Base-by-base conservation (phyloP, 2,888 invertebrate species). In the Lithophane leautieri region DNA sequence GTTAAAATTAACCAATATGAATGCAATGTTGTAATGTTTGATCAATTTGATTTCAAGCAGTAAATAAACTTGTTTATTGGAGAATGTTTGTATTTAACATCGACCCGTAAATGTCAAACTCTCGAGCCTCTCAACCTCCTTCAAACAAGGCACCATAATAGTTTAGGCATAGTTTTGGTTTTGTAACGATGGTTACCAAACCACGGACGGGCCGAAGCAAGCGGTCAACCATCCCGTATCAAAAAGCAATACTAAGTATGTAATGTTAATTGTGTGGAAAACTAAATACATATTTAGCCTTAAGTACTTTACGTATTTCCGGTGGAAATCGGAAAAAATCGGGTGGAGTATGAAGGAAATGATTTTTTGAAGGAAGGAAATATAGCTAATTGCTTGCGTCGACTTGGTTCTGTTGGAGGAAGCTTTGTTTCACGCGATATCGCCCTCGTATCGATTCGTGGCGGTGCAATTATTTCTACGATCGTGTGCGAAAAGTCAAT, bases 321-420 rank as follows among this genome's bases (percentile, higher is more conserved):
- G 80, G 52, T 58, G 80, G 80, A 76, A 68, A 58, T 70, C 34
- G 6, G n/a, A 52, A 67, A 79, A 79, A 65, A 79, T 50, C 40
- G 22, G 6, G 25, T n/a, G 16, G 40, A 63, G 25, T 50, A 62
- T 76, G 44, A 62, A 75, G 79, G 80, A 80, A 80, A 76, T 50
- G 2, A n/a, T 56, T 58, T 66, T 63, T 76, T 68, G 0, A 54
- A 70, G 76, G 80, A 70, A 80, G 70, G 61, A 71, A 70, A 58
- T 4, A 7, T 0, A 8, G 3, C 2, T 56, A n/a, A 58, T 68
- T 68, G 70, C 66, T 44, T 28, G 70, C 34, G 22, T 25, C 9
- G 52, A 54, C 19, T 66, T 40, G 14, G 28, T 61, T 42, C n/a
- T 14, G 0, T 1, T n/a, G 11, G 44, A 80, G 80, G 80, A 80